A percentile compares a stretch with the other conserved stretches of the same genome.
Evolutionary conservation across 2,888 invertebrate genomes (phyloP).

Genomic region (Synanthedon tipuliformis): DNA sequence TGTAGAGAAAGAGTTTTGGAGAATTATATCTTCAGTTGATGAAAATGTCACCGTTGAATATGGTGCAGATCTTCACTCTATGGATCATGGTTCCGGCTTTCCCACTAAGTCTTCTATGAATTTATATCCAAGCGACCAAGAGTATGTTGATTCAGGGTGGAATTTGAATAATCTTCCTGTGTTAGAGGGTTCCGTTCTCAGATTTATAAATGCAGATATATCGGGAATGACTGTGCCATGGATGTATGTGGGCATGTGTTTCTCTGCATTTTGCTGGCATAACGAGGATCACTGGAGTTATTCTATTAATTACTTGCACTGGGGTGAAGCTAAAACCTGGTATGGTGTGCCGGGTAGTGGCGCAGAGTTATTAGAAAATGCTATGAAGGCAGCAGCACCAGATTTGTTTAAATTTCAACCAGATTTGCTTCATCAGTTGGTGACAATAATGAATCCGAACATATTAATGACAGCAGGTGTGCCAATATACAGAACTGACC

Average conservation of each 20-base stretch:
- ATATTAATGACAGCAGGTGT: conserved; percentile 74
- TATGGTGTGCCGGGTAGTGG: conserved; percentile 80
- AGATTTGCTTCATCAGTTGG: conserved; percentile 81
- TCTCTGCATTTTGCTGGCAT: conserved; percentile 86
- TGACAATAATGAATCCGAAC: conserved; percentile 83
- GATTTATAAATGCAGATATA: conserved; percentile 81
- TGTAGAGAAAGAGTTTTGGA: conserved; percentile 83
- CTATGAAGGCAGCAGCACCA: conserved; percentile 78
- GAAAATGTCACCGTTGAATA: conserved; percentile 83
- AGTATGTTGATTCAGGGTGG: conserved; percentile 78
- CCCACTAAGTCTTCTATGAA: conserved; percentile 75
- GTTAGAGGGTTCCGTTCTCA: conserved; percentile 76
- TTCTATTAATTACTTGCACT: conserved; percentile 84
- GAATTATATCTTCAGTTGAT: conserved; percentile 77
- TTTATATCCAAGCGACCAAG: conserved; percentile 71
- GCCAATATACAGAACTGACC: conserved; percentile 73
- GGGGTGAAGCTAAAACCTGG: conserved; percentile 87
- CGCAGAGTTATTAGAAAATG: conserved; percentile 77
- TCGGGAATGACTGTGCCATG: conserved; percentile 81
- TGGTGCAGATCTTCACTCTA: conserved; percentile 82
- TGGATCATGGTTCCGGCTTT: conserved; percentile 82
- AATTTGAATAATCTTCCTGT: conserved; percentile 83
- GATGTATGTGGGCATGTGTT: conserved; percentile 90
- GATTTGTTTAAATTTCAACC: conserved; percentile 80
- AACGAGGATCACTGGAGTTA: conserved; percentile 89